Evolutionary conservation across 1,140 invertebrate species (phyloP).

Genomic region (Calliopsis andreniformis): DNA sequence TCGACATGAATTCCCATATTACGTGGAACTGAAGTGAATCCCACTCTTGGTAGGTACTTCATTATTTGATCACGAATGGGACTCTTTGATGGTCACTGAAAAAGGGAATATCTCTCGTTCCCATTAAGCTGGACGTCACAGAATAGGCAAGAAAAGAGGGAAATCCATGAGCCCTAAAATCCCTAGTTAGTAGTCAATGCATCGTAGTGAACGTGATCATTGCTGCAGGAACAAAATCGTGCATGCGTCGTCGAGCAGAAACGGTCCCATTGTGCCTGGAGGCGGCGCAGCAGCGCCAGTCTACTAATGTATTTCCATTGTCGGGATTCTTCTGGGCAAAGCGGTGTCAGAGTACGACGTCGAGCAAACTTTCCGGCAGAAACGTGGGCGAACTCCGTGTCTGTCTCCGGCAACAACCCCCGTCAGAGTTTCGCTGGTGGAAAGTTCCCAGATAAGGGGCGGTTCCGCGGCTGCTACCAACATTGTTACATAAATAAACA

Average conservation of each 20-base stretch:
- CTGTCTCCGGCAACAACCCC: background rate
- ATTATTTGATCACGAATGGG: too few species aligned
- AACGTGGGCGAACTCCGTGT: conserved; percentile 16
- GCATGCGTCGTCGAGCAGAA: conserved; percentile 26
- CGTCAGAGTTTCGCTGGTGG: conserved; percentile 34
- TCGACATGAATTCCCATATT: too few species aligned
- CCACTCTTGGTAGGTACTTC: too few species aligned
- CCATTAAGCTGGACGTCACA: too few species aligned
- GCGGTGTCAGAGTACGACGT: background rate
- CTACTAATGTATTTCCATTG: conserved; percentile 34
- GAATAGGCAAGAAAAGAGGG: too few species aligned
- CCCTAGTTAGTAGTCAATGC: too few species aligned
- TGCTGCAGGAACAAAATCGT: background rate
- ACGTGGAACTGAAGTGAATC: too few species aligned
- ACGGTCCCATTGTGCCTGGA: conserved; percentile 9
- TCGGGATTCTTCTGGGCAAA: conserved; percentile 12
- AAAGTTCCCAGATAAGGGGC: conserved; percentile 58
- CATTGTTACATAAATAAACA: conserved; percentile 66
- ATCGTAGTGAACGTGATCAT: too few species aligned
- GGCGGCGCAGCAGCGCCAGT: background rate
- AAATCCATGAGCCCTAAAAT: too few species aligned
- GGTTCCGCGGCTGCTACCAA: conserved; percentile 29
- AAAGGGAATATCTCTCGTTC: too few species aligned
- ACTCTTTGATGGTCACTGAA: too few species aligned
- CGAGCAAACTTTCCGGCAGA: conserved; percentile 40